Evolutionary conservation across 1,140 invertebrate genomes (phyloP), one percentile per base, ranked within the genome.

Genomic region (Meloidogyne floridensis): DNA sequence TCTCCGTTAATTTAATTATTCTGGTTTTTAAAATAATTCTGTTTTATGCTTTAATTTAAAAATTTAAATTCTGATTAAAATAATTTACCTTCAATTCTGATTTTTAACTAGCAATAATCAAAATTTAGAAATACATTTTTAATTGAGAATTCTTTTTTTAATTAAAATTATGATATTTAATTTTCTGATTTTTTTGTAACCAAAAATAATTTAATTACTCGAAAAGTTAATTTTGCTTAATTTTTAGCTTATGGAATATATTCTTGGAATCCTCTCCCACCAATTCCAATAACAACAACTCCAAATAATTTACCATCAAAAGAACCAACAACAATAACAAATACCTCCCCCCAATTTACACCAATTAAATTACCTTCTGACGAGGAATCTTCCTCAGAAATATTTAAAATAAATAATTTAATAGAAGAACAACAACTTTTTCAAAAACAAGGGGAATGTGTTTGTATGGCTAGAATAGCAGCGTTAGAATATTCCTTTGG

Each of bases 401-500:
- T 59, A 65, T n/a, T 65, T 65, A 47, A 3, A 2, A 15, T n/a
- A n/a, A 65, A 65, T 65, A 65, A 65, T 59, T 13, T n/a, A n/a
- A 15, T n/a, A 18, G n/a, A 65, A 65, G 59, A 65, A 18, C 32
- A 69, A 43, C 76, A 18, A 79, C 69, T 42, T 43, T 70, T 20
- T 47, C 18, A 15, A 81, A 56, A 72, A 81, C 32, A 85, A 43
- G 84, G 84, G 2, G 78, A 86, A 10, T 84, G 84, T 65, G 75
- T 72, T 51, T 84, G 84, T 65, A 84, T 84, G 84, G 84, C 79
- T 7, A 79, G 84, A 53, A 84, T 84, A 20, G 77, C 84, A 4
- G 86, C 84, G 7, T 65, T 84, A n/a, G 84, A 86, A 53, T 84
- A 84, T 72, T 86, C 80, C 13, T 84, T 83, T 65, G 84, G 84